Evolutionary conservation across 2,888 invertebrate genomes (phyloP).

Genomic region (Eilema sororculum): DNA sequence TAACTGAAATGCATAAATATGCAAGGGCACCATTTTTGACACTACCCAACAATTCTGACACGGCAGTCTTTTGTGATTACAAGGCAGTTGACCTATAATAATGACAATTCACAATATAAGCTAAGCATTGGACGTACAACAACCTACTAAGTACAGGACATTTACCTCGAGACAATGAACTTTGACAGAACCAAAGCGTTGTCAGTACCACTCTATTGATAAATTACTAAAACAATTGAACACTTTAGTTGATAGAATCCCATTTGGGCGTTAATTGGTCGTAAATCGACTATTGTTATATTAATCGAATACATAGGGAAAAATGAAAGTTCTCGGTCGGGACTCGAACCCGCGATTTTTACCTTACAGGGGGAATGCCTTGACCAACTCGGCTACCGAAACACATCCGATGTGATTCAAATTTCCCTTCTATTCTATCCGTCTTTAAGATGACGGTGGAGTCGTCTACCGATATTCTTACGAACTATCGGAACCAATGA

Average conservation of each 20-base stretch:
- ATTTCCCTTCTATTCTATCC: no score
- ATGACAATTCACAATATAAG: constrained; percentile 42
- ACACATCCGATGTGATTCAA: no score
- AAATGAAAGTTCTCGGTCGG: no score
- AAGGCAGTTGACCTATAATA: constrained; percentile 45
- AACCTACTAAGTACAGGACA: constrained; percentile 47
- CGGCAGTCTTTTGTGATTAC: constrained; percentile 27
- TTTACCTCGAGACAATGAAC: constrained; percentile 45
- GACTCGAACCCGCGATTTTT: no score
- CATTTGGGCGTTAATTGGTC: constrained; percentile 33
- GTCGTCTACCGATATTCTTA: no score
- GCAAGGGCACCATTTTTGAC: background rate
- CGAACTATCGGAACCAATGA: no score
- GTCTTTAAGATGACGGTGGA: no score
- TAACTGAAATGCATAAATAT: background rate
- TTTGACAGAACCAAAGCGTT: constrained; percentile 24
- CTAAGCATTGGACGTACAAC: constrained; percentile 58
- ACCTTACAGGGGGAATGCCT: no score
- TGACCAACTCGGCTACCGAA: no score
- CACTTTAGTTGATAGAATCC: constrained; percentile 27
- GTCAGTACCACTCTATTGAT: constrained; percentile 35
- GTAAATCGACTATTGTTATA: constrained; percentile 45
- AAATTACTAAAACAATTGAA: constrained; percentile 46
- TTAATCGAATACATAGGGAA: no score
- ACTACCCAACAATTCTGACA: constrained; percentile 10